Percentiles rank a stretch among this genome's conserved stretches.
phyloP scores from a whole-genome alignment of 2,797 vertebrate genomes.

The Leptodactylus fallax region DNA sequence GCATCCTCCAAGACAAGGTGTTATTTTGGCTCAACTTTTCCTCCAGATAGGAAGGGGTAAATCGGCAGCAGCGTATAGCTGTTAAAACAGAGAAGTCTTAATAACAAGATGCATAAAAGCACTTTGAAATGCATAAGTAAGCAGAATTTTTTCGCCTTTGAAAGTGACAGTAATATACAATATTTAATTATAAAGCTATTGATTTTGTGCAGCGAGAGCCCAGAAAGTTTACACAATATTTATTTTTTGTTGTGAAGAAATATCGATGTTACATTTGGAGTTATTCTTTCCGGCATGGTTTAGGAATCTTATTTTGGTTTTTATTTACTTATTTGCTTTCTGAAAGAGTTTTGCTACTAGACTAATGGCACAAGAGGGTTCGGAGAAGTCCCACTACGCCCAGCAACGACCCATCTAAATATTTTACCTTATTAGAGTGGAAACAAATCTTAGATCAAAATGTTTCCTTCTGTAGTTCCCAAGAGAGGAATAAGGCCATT shows the following conservation, averaged over 20 bases:
- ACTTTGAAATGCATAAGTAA: slow-evolving; percentile 62
- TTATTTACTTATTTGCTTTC: slow-evolving; percentile 60
- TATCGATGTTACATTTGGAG: slow-evolving; percentile 59
- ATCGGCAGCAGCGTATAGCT: neutral
- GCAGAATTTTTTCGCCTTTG: slow-evolving; percentile 55
- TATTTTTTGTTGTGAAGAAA: slow-evolving; percentile 64
- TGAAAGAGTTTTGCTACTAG: slow-evolving; percentile 46
- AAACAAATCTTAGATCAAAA: slow-evolving; percentile 51
- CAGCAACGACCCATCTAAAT: slow-evolving; percentile 34
- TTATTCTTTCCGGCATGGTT: slow-evolving; percentile 51
- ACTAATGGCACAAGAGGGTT: slow-evolving; percentile 54
- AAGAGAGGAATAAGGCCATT: slow-evolving; percentile 49
- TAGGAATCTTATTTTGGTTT: slow-evolving; percentile 55
- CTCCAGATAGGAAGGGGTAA: slow-evolving; percentile 27
- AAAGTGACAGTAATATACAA: slow-evolving; percentile 65
- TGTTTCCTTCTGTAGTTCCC: slow-evolving; percentile 36
- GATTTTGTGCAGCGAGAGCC: slow-evolving; percentile 61
- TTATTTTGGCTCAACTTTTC: neutral
- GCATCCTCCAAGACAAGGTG: too few species aligned
- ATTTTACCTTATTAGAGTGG: slow-evolving; percentile 53
- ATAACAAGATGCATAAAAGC: slow-evolving; percentile 57
- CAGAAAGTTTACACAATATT: slow-evolving; percentile 65
- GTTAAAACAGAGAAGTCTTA: slow-evolving; percentile 26
- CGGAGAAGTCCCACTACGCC: slow-evolving; percentile 40
- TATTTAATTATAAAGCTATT: slow-evolving; percentile 64